Evolutionary conservation across 2,113 vertebrate genomes (phyloP).

Genomic region (Felis chaus): DNA sequence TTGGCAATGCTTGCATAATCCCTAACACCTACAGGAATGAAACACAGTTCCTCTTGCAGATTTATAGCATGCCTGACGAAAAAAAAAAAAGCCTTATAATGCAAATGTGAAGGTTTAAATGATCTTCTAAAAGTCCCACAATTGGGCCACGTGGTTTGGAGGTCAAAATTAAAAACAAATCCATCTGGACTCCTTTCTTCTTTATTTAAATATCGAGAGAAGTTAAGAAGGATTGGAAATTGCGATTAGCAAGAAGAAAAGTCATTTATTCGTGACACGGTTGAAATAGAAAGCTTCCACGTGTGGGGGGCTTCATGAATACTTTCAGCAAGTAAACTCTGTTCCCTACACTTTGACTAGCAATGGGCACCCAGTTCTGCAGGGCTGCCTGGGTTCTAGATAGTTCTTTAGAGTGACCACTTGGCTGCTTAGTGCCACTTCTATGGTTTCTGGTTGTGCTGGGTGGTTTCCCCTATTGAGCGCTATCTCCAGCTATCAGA

Average conservation of each 20-base stretch:
- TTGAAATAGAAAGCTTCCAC: not conserved
- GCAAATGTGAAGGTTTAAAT: conserved; percentile 60
- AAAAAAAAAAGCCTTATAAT: conserved; percentile 45
- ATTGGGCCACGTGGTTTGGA: conserved; percentile 32
- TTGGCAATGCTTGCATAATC: conserved; percentile 29
- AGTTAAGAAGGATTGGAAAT: conserved; percentile 59
- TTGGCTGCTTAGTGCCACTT: not conserved
- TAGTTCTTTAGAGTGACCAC: not conserved
- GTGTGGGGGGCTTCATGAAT: conserved; percentile 1
- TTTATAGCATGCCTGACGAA: conserved; percentile 64
- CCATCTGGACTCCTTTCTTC: conserved; percentile 48
- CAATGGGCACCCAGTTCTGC: not conserved
- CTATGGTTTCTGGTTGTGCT: not conserved
- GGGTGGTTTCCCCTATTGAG: not conserved
- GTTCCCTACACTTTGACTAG: not conserved
- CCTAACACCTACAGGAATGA: conserved; percentile 64
- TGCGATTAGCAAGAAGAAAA: conserved; percentile 50
- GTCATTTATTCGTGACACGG: conserved; percentile 55
- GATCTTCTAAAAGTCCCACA: conserved; percentile 50
- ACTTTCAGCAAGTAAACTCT: not conserved
- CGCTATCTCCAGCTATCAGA: not conserved
- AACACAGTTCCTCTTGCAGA: conserved; percentile 70
- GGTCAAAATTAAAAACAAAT: conserved; percentile 73
- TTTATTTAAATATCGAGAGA: conserved; percentile 71
- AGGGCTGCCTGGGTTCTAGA: not conserved